These are phyloP conservation scores for Cariama cristata DNA, from an alignment of 2,113 vertebrate species.

Conservation along the genomic window DNA sequence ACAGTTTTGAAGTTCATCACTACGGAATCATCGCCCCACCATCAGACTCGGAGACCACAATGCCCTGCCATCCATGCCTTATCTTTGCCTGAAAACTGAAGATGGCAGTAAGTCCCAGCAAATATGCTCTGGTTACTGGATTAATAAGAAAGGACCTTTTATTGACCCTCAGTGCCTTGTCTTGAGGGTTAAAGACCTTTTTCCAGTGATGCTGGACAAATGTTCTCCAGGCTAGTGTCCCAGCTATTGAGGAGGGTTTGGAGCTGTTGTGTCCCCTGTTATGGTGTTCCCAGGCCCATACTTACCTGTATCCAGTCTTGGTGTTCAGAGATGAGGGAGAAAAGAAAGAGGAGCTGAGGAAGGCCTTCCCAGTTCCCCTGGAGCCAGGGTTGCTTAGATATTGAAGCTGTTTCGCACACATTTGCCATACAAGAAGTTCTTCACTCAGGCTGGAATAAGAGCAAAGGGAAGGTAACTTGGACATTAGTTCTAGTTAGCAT, in stretches of 20 bases:
- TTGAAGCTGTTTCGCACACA: neutral
- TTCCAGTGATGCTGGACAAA: neutral
- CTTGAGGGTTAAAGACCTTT: neutral
- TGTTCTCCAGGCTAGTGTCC: neutral
- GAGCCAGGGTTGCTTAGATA: neutral
- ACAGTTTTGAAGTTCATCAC: neutral
- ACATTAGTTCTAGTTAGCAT: neutral
- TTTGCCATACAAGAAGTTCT: neutral
- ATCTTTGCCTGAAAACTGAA: constrained; percentile 48
- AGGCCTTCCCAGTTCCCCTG: neutral
- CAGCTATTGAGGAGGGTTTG: neutral
- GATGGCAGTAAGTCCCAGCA: constrained; percentile 40
- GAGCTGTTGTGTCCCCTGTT: neutral
- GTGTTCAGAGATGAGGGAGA: neutral
- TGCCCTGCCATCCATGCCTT: neutral
- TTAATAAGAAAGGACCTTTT: neutral
- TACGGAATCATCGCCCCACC: neutral
- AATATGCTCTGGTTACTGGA: neutral
- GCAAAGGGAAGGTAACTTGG: neutral
- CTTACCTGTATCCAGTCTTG: neutral
- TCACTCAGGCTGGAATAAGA: neutral
- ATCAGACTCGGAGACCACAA: neutral
- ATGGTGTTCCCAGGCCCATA: neutral
- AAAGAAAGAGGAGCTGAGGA: neutral
- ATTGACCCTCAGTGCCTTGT: neutral